phyloP scores from a whole-genome alignment of 2,113 vertebrate species.

The Trogon melanurus region DNA sequence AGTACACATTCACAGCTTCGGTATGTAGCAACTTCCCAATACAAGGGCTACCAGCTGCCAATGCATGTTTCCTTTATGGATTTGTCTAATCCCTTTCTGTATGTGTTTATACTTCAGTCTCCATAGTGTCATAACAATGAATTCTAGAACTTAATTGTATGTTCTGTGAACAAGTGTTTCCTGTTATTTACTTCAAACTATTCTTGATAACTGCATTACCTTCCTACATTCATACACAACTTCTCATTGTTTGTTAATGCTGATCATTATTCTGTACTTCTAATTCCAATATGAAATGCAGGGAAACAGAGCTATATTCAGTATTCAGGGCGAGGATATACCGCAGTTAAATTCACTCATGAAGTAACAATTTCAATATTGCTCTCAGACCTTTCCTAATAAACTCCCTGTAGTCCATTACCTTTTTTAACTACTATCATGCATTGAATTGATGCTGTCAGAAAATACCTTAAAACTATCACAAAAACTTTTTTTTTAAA shows the following conservation, averaged over 20 bases:
- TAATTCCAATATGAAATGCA: background rate
- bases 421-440: background rate
- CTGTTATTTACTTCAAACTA: background rate
- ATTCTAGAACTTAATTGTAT: background rate
- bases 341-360: background rate
- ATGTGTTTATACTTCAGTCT: background rate
- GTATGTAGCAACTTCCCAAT: background rate
- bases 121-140: background rate
- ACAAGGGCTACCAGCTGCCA: background rate
- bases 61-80: fast-evolving
- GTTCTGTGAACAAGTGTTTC: background rate
- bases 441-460: background rate
- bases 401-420: background rate
- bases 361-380: background rate
- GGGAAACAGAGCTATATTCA: background rate
- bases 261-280: background rate
- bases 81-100: background rate
- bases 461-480: background rate
- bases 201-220: background rate
- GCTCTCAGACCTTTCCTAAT: background rate
- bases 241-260: background rate
- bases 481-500: background rate
- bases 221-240: background rate
- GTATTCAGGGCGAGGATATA: background rate
- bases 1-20: background rate